Evolutionary conservation across 1,140 invertebrate genomes (phyloP), one percentile per base, ranked within the genome.

Genomic region (Drosophila ercepeae): DNA sequence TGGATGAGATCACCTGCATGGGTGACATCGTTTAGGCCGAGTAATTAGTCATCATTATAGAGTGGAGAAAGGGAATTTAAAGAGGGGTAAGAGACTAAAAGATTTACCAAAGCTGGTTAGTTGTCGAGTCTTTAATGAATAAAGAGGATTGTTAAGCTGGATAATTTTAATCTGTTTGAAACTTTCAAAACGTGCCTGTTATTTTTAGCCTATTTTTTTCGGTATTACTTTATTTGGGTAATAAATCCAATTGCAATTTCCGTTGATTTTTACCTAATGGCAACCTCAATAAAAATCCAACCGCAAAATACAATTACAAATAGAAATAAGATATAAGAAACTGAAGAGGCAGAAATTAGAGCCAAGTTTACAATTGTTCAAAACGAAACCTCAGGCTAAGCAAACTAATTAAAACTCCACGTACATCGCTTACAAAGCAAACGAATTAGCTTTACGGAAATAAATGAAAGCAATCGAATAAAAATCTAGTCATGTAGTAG

Each of bases 221-320:
- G 11, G 8, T 49, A 19, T 5, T 0, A 9, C 25, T 57, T 36
- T 51, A 42, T 23, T 52, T 27, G 6, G 51, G 8, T 41, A 50
- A 39, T 45, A 6, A 19, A 48, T 19, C 45, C 4, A 14, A 41
- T 21, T 32, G 19, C 19, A 21, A 49, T 54, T 50, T 73, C 25
- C 21, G 14, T 19, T 11, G 9, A 18, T 60, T 46, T 63, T 27
- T 16, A 11, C 34, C n/a, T 39, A 7, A 52, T 21, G 19, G 55
- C 21, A 16, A 36, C 61, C 32, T 34, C 45, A 42, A 18, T 48
- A 21, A 55, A 27, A 64, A 9, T 18, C 4, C 34, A 44, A 78
- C 75, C 76, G 64, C 76, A 79, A 58, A 75, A 75, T 55, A 59
- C 55, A 81, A 79, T 76, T 71, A 65, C 51, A 65, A 71, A 32